Base-by-base conservation (phyloP, 1,140 invertebrate species). In the Platorchestia sp. region DNA sequence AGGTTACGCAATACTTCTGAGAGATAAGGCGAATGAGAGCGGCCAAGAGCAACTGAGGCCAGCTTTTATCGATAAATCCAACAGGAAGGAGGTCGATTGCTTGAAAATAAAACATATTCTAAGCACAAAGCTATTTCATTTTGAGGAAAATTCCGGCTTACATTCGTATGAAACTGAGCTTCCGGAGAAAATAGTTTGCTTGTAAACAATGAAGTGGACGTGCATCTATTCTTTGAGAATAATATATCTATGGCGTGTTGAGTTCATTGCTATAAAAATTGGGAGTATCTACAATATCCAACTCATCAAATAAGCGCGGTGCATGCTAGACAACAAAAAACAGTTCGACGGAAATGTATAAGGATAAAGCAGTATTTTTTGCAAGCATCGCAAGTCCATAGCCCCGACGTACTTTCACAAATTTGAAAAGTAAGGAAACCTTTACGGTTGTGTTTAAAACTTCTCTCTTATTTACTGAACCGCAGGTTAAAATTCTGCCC, bases 1-100 rank as follows among this genome's bases (percentile, higher is more conserved):
- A 93, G 91, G 91, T 93, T 45, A 47, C 91, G 91, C 45, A 93
- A 93, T 47, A 47, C 91, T 41, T 45, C 40, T 89, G 91, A 7
- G 40, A 93, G 91, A 93, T 93, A 93, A 93, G 45, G 40, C 43
- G 19, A 45, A 93, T 47, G 27, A 93, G 91, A 47, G 45, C 91
- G 44, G 87, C 43, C 87, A 43, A 14, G 43, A 44, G 87, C 36
- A 10, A 44, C 87, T 42, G 87, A 27, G n/a, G 14, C 27, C 27
- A 5, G 87, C 41, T 89, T 41, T 89, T 89, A 0, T 36, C 7
- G 87, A 89, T 89, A 89, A 89, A 89, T 41, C 41, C 87, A 89
- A 89, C 42, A 89, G 87, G 42, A 89, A 89, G 87, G 87, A 89
- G n/a, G 41, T 89, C 87, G n/a, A 22, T 89, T 36, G 87, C 7